phyloP scores from a whole-genome alignment of 2,888 invertebrate genomes.

The Pristionchus fissidentatus region DNA sequence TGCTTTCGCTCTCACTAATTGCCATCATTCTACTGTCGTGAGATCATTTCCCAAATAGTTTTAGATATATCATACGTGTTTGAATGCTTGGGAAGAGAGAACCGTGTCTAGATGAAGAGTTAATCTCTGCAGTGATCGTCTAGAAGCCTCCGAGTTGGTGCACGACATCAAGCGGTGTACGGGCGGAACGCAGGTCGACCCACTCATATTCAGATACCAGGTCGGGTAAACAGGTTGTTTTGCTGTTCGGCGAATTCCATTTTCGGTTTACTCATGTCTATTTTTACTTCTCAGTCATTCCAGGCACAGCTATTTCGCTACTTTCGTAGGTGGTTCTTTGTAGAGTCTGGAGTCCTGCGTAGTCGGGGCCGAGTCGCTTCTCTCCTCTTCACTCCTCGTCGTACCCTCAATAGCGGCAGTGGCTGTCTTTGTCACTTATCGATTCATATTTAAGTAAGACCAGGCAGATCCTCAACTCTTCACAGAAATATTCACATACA shows the following conservation, averaged over 20 bases:
- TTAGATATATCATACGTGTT: neutral
- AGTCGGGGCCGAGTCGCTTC: constrained; percentile 2
- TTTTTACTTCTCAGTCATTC: no score
- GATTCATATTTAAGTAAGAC: neutral
- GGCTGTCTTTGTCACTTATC: constrained; percentile 8
- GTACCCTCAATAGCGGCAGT: neutral
- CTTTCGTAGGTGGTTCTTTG: neutral
- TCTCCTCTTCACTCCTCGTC: constrained; percentile 37
- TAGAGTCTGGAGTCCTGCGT: constrained; percentile 34
- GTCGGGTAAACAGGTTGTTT: neutral
- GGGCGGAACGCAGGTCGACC: constrained; percentile 36
- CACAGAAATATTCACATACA: no score
- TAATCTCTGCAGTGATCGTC: constrained; percentile 34
- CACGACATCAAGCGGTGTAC: constrained; percentile 39
- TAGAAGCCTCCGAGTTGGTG: constrained; percentile 18
- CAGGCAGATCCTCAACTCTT: neutral
- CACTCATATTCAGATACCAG: constrained; percentile 47
- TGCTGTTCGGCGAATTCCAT: no score
- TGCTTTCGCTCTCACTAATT: neutral
- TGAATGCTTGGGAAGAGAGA: no score
- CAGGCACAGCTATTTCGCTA: no score
- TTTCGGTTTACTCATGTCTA: no score
- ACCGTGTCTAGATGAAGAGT: no score
- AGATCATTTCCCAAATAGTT: neutral
- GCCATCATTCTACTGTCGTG: constrained; percentile 1